phyloP scores from a whole-genome alignment of 2,113 vertebrate genomes.

The Halichoeres trimaculatus region DNA sequence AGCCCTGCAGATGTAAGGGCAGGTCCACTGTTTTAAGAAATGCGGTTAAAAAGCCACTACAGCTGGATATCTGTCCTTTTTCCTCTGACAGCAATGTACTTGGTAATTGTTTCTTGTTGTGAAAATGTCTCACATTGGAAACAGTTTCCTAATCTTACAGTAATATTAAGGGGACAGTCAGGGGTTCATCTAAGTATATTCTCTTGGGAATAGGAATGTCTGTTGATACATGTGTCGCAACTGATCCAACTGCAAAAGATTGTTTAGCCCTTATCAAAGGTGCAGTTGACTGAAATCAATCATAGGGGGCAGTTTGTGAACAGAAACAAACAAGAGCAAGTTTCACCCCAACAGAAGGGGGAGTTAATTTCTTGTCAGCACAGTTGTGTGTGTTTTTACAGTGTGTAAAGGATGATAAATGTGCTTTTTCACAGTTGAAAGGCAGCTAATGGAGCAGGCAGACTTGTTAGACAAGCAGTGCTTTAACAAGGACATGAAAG shows the following conservation, averaged over 20 bases:
- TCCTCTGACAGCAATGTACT: too few relatives aligned
- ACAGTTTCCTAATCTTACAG: too few relatives aligned
- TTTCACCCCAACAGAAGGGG: not conserved
- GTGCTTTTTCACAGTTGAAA: slow-evolving; percentile 69
- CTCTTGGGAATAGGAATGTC: not conserved
- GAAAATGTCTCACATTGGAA: too few relatives aligned
- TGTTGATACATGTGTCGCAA: not conserved
- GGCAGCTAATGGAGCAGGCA: slow-evolving; percentile 70
- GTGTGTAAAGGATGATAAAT: slow-evolving; percentile 67
- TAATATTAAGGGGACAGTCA: too few relatives aligned
- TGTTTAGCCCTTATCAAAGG: slow-evolving; percentile 8
- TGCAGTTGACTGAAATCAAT: not conserved
- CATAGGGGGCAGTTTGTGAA: not conserved
- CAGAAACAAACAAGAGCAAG: not conserved
- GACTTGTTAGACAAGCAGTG: slow-evolving; percentile 63
- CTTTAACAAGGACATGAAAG: slow-evolving; percentile 65
- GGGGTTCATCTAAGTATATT: not conserved
- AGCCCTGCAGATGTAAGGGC: too few relatives aligned
- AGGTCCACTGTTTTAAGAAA: too few relatives aligned
- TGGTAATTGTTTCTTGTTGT: too few relatives aligned
- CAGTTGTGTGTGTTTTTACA: slow-evolving; percentile 41
- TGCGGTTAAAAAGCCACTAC: too few relatives aligned
- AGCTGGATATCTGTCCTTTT: too few relatives aligned
- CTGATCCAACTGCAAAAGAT: not conserved
- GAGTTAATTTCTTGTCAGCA: slow-evolving; percentile 42